Evolutionary conservation across 2,888 invertebrate genomes (phyloP).

Genomic region (Allygus modestus): DNA sequence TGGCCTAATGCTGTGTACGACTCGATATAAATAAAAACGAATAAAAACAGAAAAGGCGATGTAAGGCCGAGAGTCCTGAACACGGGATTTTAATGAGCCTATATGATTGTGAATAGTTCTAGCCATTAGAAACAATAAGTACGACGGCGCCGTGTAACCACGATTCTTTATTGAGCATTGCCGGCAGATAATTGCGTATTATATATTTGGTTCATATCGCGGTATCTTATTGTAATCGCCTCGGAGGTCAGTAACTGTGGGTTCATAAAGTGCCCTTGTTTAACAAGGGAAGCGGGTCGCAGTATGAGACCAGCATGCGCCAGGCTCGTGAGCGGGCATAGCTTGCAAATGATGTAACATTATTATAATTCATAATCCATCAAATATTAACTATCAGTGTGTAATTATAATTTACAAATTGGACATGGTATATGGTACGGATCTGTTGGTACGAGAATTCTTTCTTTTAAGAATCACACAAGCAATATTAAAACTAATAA

Average conservation of each 20-base stretch:
- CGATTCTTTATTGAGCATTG: constrained; percentile 29
- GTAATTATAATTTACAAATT: no score
- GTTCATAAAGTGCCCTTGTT: constrained; percentile 25
- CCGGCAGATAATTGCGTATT: constrained; percentile 42
- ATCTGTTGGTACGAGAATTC: no score
- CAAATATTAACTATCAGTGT: no score
- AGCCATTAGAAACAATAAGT: constrained; percentile 47
- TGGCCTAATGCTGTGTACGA: constrained; percentile 47
- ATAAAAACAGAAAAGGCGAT: constrained; percentile 47
- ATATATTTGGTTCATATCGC: constrained; percentile 49
- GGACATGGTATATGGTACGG: no score
- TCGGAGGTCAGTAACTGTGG: background rate
- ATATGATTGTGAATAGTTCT: constrained; percentile 52
- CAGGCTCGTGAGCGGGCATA: no score
- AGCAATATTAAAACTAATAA: no score
- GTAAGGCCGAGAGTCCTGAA: constrained; percentile 24
- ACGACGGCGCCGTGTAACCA: constrained; percentile 38
- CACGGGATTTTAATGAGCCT: constrained; percentile 37
- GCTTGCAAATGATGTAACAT: no score
- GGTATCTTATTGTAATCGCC: constrained; percentile 14
- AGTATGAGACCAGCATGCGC: no score
- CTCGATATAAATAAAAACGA: constrained; percentile 55
- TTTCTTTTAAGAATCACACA: no score
- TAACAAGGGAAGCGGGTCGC: constrained; percentile 1
- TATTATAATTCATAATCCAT: no score